Evolutionary conservation across 1,140 invertebrate species (phyloP).

Genomic region (Drosophila tristis): DNA sequence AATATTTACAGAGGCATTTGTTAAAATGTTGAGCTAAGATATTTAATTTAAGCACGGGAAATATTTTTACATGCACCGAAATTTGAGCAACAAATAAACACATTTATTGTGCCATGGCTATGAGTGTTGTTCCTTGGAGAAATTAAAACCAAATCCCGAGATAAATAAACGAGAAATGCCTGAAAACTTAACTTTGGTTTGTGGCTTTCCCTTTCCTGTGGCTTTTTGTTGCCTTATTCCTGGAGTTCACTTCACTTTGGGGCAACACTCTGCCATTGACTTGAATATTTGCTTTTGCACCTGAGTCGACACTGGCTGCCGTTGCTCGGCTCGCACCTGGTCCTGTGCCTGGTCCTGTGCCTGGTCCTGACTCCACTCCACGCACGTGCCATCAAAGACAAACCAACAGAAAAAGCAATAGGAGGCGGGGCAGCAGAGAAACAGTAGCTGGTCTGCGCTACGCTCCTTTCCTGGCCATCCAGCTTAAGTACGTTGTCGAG

Average conservation of each 20-base stretch:
- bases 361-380: slow-evolving; percentile 4
- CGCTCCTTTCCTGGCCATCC: slow-evolving; percentile 34
- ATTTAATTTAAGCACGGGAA: too few relatives aligned
- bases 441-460: slow-evolving; percentile 15
- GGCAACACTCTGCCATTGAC: slow-evolving; percentile 36
- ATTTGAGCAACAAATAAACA: too few relatives aligned
- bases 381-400: slow-evolving; percentile 44
- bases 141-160: too few relatives aligned
- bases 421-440: not conserved
- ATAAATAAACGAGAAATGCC: too few relatives aligned
- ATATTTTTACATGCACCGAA: too few relatives aligned
- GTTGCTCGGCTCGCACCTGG: not conserved
- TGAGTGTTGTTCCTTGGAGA: too few relatives aligned
- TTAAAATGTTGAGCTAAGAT: too few relatives aligned
- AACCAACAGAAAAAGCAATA: slow-evolving; percentile 23
- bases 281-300: slow-evolving; percentile 53
- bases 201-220: not conserved
- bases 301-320: slow-evolving; percentile 18
- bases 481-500: slow-evolving; percentile 39
- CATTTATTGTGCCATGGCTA: too few relatives aligned
- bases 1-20: too few relatives aligned
- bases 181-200: too few relatives aligned
- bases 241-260: slow-evolving; percentile 2
- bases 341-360: too few relatives aligned
- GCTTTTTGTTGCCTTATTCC: not conserved